Conservation (phyloP, 2,797 vertebrate species). For the Rhabdophis nuchalis region DNA sequence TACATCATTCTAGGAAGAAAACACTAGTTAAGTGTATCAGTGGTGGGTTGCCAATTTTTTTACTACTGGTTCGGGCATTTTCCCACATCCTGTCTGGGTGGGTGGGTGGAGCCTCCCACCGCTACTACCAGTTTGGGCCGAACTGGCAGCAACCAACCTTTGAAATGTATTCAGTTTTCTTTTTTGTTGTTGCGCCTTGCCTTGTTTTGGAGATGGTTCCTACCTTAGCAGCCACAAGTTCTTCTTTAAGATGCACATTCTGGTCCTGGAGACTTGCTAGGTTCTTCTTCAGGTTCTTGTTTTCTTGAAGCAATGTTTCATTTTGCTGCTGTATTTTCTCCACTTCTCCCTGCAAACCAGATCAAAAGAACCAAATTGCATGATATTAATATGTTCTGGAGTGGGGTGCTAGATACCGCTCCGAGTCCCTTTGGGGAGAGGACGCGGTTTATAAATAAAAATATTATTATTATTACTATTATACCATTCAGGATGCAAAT, state of each 20-base stretch:
- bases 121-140: no score
- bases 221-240: constrained; percentile 56
- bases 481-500: neutral
- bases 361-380: neutral
- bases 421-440: no score
- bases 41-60: no score
- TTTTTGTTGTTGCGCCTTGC: neutral
- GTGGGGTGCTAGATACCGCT: neutral
- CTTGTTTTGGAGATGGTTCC: neutral
- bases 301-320: constrained; percentile 51
- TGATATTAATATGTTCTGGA: neutral
- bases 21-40: neutral
- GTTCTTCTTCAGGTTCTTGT: constrained; percentile 56
- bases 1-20: neutral
- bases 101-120: no score
- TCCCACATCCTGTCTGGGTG: no score
- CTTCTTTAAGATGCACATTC: constrained; percentile 40
- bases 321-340: constrained; percentile 74
- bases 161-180: neutral
- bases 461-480: no score
- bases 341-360: constrained; percentile 73
- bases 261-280: constrained; percentile 50
- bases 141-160: no score
- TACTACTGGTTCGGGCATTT: no score
- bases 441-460: no score